Evolutionary conservation across 2,888 invertebrate species (phyloP).

Genomic region (Nomada goodeniana): DNA sequence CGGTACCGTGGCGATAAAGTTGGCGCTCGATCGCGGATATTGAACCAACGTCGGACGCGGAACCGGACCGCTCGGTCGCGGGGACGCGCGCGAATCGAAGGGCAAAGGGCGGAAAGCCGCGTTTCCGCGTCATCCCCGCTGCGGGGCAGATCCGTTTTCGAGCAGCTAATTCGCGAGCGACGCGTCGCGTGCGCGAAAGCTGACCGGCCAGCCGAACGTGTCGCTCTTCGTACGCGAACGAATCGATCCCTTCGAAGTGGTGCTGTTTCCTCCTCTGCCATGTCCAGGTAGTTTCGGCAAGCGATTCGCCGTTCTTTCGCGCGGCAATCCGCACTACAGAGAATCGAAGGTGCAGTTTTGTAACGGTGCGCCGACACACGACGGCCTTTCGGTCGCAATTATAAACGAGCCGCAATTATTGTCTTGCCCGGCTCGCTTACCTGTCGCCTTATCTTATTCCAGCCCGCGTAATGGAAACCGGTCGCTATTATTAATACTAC

Average conservation of each 20-base stretch:
- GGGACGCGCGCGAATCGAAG: neutral
- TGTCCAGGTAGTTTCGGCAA: neutral
- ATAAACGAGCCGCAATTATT: neutral
- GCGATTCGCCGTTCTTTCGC: neutral
- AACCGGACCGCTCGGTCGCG: neutral
- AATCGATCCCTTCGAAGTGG: neutral
- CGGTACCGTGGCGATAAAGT: conserved; percentile 54
- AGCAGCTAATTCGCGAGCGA: conserved; percentile 31
- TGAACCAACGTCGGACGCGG: neutral
- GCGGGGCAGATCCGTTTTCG: conserved; percentile 12
- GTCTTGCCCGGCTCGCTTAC: neutral
- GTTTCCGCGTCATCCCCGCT: neutral
- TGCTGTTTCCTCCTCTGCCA: no score
- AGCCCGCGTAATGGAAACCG: neutral
- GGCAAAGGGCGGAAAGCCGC: conserved; percentile 3
- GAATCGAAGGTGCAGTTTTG: neutral
- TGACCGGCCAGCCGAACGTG: neutral
- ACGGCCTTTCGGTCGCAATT: neutral
- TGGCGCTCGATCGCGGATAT: conserved; percentile 24
- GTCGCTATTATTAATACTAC: neutral
- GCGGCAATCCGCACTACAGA: neutral
- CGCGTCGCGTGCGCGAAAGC: conserved; percentile 11
- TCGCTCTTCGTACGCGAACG: neutral
- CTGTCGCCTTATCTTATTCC: conserved; percentile 18
- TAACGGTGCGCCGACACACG: neutral